Percentiles rank a stretch among this genome's conserved stretches.
Evolutionary conservation across 2,113 vertebrate species (phyloP).

Genomic region (Gasterosteus nipponicus): DNA sequence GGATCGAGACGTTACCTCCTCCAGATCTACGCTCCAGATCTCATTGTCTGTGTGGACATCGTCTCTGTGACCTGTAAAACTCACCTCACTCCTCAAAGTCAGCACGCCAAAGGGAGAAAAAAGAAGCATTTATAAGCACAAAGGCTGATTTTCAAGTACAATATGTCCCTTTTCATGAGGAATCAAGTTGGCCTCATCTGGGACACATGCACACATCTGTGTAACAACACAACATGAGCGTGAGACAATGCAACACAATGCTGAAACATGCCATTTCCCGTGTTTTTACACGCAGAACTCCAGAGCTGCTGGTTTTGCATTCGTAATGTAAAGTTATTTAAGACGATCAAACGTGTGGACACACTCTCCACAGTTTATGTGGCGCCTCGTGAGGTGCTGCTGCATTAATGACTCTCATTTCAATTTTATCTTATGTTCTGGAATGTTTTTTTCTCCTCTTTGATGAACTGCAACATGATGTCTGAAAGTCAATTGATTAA

Average conservation of each 20-base stretch:
- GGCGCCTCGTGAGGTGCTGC: too few species aligned
- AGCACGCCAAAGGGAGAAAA: slow-evolving; percentile 13
- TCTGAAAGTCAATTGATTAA: neutral
- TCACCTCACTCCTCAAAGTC: slow-evolving; percentile 21
- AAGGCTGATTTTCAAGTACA: neutral
- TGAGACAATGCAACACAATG: too few species aligned
- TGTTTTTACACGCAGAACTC: too few species aligned
- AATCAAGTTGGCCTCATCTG: neutral
- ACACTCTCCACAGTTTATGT: neutral
- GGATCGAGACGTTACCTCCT: neutral
- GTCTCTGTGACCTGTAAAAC: slow-evolving; percentile 16
- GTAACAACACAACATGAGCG: neutral
- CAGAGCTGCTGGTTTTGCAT: neutral
- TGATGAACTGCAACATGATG: too few species aligned
- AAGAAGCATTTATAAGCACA: neutral
- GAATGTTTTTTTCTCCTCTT: neutral
- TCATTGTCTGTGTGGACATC: slow-evolving; percentile 54
- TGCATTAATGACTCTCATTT: neutral
- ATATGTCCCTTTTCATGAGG: neutral
- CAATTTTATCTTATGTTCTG: neutral
- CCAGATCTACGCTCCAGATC: slow-evolving; percentile 34
- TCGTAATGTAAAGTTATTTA: neutral
- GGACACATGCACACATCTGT: too few species aligned
- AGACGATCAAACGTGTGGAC: neutral
- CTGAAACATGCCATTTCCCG: too few species aligned